phyloP scores from a whole-genome alignment of 2,113 vertebrate genomes.

The Elachura formosa region DNA sequence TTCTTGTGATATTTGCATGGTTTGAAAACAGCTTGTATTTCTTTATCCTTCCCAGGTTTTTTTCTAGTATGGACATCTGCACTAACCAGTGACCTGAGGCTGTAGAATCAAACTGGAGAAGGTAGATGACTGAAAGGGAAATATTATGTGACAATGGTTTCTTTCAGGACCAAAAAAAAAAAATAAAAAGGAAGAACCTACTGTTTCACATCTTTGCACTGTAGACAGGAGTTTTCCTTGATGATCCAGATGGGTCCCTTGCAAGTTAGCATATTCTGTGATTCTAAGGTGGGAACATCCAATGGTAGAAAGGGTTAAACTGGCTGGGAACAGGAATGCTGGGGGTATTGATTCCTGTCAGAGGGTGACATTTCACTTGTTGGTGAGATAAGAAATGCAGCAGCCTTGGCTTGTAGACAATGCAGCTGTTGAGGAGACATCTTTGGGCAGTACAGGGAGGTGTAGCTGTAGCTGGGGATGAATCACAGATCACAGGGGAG shows the following conservation, averaged over 20 bases:
- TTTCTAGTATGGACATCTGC: neutral
- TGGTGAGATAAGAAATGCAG: neutral
- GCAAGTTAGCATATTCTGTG: neutral
- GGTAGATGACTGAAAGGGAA: neutral
- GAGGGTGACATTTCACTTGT: neutral
- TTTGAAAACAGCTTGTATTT: neutral
- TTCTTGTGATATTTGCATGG: neutral
- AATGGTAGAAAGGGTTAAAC: neutral
- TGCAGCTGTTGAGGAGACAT: neutral
- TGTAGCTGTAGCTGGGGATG: neutral
- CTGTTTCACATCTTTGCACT: neutral
- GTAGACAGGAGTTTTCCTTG: neutral
- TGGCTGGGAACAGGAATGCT: neutral
- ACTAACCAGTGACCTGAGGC: neutral
- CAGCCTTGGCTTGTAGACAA: neutral
- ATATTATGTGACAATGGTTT: neutral
- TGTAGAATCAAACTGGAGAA: neutral
- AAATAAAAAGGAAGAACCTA: neutral
- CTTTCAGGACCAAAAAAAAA: neutral
- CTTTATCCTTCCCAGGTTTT: neutral
- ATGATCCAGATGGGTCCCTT: neutral
- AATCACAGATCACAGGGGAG: neutral
- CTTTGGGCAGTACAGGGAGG: neutral
- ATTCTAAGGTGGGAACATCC: neutral
- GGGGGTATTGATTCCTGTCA: neutral